Conservation (phyloP, 2,888 invertebrate genomes). For the Plemyria rubiginata region DNA sequence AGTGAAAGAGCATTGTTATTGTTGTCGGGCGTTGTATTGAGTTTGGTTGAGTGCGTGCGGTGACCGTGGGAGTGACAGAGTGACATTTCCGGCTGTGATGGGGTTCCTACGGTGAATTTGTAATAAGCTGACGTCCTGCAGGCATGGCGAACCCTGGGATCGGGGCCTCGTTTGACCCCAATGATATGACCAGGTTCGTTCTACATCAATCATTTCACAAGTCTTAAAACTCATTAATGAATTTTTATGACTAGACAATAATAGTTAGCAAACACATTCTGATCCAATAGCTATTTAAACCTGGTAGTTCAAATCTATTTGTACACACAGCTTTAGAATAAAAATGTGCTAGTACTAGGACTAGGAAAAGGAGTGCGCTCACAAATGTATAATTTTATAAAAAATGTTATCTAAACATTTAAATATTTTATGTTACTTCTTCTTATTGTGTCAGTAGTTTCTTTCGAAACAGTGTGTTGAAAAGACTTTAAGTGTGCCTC, state of each 20-base stretch:
- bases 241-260: too few species aligned
- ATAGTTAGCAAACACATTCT: neutral
- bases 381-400: too few species aligned
- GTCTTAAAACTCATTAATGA: neutral
- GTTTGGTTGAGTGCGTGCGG: conserved; percentile 45
- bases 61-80: conserved; percentile 59
- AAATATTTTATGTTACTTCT: too few species aligned
- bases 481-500: too few species aligned
- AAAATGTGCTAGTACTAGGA: too few species aligned
- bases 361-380: too few species aligned
- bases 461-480: too few species aligned
- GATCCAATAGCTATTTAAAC: neutral
- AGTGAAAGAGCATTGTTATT: conserved; percentile 30
- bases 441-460: too few species aligned
- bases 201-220: conserved; percentile 12
- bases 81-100: conserved; percentile 71
- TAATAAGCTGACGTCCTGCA: conserved; percentile 49
- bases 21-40: conserved; percentile 31
- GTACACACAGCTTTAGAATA: too few species aligned
- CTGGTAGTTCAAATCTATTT: too few species aligned
- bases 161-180: conserved; percentile 88
- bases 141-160: conserved; percentile 82
- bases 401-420: too few species aligned
- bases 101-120: conserved; percentile 60
- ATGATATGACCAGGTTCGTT: conserved; percentile 86